A percentile compares a stretch with the other conserved stretches of the same genome.
Conservation (phyloP, 2,797 vertebrate species). For the Myoxocephalus aenaeus region DNA sequence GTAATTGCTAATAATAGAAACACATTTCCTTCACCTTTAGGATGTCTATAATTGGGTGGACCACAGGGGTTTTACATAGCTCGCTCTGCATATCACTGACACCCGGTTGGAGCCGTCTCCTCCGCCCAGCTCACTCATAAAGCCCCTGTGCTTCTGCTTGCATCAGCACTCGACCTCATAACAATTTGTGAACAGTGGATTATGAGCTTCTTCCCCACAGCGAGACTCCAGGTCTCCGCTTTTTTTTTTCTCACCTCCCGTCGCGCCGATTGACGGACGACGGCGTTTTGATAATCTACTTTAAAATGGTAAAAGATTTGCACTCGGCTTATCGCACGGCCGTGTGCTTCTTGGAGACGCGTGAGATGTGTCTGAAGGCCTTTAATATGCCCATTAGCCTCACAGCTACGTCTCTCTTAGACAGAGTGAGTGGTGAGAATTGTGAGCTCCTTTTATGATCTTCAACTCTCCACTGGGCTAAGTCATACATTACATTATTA, state of each 20-base stretch:
- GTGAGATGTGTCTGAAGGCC: conserved; percentile 15
- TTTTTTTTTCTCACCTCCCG: conserved; percentile 12
- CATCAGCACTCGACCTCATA: conserved; percentile 77
- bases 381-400: conserved; percentile 8
- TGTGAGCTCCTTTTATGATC: neutral
- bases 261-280: conserved; percentile 23
- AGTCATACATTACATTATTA: neutral
- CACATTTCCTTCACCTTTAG: neutral
- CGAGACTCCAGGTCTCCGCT: conserved; percentile 63
- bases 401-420: neutral
- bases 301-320: conserved; percentile 36
- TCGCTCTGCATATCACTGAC: conserved; percentile 54
- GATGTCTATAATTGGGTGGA: neutral
- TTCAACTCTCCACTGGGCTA: conserved; percentile 3
- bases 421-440: neutral
- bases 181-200: conserved; percentile 81
- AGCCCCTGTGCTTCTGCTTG: conserved; percentile 66
- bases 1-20: neutral
- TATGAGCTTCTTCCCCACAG: conserved; percentile 74
- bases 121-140: conserved; percentile 63
- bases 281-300: conserved; percentile 36
- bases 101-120: conserved; percentile 54
- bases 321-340: neutral
- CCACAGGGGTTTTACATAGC: conserved; percentile 11
- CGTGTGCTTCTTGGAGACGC: conserved; percentile 19